Evolutionary conservation across 2,797 vertebrate genomes (phyloP), one percentile per base, ranked within the genome.

Genomic region (Hydrolagus colliei): DNA sequence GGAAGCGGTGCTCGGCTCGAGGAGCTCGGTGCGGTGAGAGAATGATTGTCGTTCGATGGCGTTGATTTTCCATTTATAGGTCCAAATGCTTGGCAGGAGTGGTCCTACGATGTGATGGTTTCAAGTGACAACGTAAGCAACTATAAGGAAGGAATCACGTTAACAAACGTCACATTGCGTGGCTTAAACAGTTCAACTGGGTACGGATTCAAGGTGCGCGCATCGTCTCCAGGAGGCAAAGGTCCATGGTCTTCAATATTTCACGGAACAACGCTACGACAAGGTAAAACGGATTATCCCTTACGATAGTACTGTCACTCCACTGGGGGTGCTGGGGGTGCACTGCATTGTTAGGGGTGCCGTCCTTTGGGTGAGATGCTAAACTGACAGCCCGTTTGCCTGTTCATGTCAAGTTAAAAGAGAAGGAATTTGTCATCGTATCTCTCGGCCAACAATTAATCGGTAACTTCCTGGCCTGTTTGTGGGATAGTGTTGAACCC

Each of bases 231-330:
- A 20, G 84, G 84, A 59, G 84, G 20, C 5, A 73, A 85, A 61
- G 84, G 84, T 9, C 84, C 84, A 13, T 85, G 84, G 84, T 72
- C 68, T 72, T 71, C 68, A 85, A 71, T 72, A 10, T 85, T 85
- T 61, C 32, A 71, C 71, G 84, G 84, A 73, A 85, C 68, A 7
- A 85, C 68, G 12, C 84, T 85, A 14, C 16, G n/a, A 41, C 41
- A 71, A 72, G 84, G 84, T 85, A 59, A 18, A 67, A 35, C 11
- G 20, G 27, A 27, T 27, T 27, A 27, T 27, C 27, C 27, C 27
- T 27, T 27, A 18, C 18, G 10, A 27, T 7, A 73, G 72, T 14
- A 20, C 72, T 20, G 18, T 13, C 72, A 73, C 1, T 18, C 18
- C 8, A 73, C 7, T 7, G 16, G 14, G 14, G 16, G 72, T 18